Evolutionary conservation across 2,113 vertebrate species (phyloP), one percentile per base, ranked within the genome.

Genomic region (Callospermophilus lateralis): DNA sequence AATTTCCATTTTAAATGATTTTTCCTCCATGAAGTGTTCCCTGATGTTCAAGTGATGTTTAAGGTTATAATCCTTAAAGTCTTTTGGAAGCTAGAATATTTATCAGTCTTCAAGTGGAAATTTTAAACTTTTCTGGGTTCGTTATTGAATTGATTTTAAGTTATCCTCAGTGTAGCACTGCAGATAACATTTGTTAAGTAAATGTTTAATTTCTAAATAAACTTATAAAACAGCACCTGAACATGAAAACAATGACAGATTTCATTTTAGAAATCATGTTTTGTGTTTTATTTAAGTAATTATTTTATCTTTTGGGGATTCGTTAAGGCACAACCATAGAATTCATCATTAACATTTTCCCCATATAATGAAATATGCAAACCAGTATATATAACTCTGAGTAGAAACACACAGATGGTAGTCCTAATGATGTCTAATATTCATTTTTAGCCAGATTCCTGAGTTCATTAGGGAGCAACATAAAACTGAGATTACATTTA

Each of bases 391-490:
- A 53, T 12, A 89, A 63, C 76, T 96, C 34, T 90, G 39, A 90
- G 6, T 85, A 83, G 48, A 93, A 89, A 83, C 6, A 83, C 51
- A 53, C 51, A 84, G 70, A 94, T 28, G 61, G 34, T 73, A 79
- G 19, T 48, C 55, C n/a, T 90, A 86, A 90, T 19, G 15, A 90
- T 89, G 32, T 84, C 70, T 92, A 67, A 67, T 91, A 90, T 91
- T 95, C n/a, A 85, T 89, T 96, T 95, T 77, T 51, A 77, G 90
- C 87, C 24, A 55, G 6, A 63, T 90, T 93, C 88, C 77, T 89
- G 6, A 86, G 55, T 73, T 88, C 58, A 17, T 32, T 45, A 48
- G 17, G 7, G 28, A 37, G 39, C n/a, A 93, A 65, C 63, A 12
- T 3, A 74, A 16, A 89, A 55, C 26, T 19, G 19, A 90, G 15